phyloP scores from a whole-genome alignment of 2,797 vertebrate genomes.

The Rhinophrynus dorsalis region DNA sequence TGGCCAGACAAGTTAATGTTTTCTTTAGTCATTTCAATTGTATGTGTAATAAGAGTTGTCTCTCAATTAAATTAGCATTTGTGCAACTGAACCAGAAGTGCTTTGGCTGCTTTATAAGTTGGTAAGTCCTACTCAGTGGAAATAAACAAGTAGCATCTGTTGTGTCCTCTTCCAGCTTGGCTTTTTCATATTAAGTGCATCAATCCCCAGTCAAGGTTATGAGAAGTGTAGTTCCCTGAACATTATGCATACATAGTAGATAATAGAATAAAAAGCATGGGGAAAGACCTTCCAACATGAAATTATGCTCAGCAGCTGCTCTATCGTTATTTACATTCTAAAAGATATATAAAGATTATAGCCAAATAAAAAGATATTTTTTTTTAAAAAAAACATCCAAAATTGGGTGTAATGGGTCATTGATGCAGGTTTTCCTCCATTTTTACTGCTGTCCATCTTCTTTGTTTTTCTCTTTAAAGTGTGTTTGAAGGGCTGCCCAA shows the following conservation, averaged over 20 bases:
- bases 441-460: no score
- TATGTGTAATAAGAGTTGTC: constrained; percentile 69
- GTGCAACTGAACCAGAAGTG: constrained; percentile 72
- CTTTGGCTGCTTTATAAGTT: constrained; percentile 72
- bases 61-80: constrained; percentile 74
- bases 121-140: constrained; percentile 73
- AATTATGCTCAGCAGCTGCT: constrained; percentile 57
- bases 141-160: constrained; percentile 79
- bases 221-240: constrained; percentile 64
- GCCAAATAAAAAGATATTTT: constrained; percentile 32
- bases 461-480: no score
- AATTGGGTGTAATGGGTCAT: background rate
- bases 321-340: constrained; percentile 63
- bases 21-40: constrained; percentile 66
- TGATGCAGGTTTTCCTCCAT: background rate
- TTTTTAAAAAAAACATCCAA: background rate
- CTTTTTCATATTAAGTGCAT: constrained; percentile 70
- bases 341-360: constrained; percentile 58
- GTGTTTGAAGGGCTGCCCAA: no score
- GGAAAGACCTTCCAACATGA: constrained; percentile 60
- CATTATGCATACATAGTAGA: constrained; percentile 54
- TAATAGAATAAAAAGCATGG: constrained; percentile 53
- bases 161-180: constrained; percentile 73
- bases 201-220: constrained; percentile 71
- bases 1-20: constrained; percentile 59